Base-by-base conservation (phyloP, 2,888 invertebrate genomes). In the Euphydryas editha region DNA sequence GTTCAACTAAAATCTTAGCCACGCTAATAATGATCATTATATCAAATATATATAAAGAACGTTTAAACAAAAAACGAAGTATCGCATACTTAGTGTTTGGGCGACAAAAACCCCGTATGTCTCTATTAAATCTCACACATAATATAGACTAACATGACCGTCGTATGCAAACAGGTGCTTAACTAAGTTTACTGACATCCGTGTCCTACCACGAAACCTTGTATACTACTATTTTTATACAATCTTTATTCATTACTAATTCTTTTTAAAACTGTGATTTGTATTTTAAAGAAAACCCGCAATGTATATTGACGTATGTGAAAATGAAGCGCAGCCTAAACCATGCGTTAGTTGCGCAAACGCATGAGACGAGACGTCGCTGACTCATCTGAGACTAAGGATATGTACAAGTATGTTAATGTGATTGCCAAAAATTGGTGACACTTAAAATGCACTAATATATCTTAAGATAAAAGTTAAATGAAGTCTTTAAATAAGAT, bases 121-220 rank as follows among this genome's bases (percentile, higher is more conserved):
- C 85, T 89, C 82, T 84, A 88, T 90, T 85, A 88, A 87, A 87
- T 86, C 84, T 85, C 82, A 82, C 83, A 83, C 82, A 81, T 81
- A 79, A 76, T 76, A 76, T 71, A 83, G 81, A 80, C 80, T 83
- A 83, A 80, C 80, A 80, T 24, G 49, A 51, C 81, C 81, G 81
- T 81, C 81, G 78, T 85, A 85, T 84, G 86, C 87, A 88, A 90
- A 89, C 90, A 89, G 85, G 86, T 88, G 89, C 82, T 87, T 86
- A 83, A 81, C 82, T 78, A 82, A 86, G 85, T 89, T 87, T 86
- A 87, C 86, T 86, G 86, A 88, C 89, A 87, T 87, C 81, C 79
- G 80, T 83, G 81, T 81, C 81, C 79, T 77, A 82, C 76, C 74
- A 76, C 76, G 78, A 75, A 59, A 75, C 72, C 71, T 65, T 63